A percentile compares a stretch with the other conserved stretches of the same genome.
Conservation (phyloP, 2,888 invertebrate species). For the Mycogona germanica region DNA sequence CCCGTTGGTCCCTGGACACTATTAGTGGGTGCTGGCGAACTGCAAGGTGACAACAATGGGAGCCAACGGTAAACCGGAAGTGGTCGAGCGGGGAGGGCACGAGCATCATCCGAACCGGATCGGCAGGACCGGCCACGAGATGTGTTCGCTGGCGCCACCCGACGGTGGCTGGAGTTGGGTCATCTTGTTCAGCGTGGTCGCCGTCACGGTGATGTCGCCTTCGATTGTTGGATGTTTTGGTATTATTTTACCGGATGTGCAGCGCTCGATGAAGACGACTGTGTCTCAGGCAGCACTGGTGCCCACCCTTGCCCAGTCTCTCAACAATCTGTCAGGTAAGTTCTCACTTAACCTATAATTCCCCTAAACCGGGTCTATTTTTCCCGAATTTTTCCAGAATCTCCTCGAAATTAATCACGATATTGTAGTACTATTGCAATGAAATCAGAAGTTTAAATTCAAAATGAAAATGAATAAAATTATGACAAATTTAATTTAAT, state of each 20-base stretch:
- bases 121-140: constrained; percentile 6
- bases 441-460: too few species aligned
- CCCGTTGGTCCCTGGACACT: too few species aligned
- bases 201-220: constrained; percentile 71
- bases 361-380: not conserved
- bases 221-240: constrained; percentile 82
- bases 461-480: too few species aligned
- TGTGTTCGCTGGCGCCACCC: constrained; percentile 52
- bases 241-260: constrained; percentile 66
- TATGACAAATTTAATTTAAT: too few species aligned
- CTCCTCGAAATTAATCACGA: too few species aligned
- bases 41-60: too few species aligned
- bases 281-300: constrained; percentile 65
- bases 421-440: too few species aligned
- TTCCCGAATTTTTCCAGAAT: too few species aligned
- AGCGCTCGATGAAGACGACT: constrained; percentile 60
- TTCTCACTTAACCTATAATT: not conserved
- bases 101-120: too few species aligned
- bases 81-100: not conserved
- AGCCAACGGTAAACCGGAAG: too few species aligned
- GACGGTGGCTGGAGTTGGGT: constrained; percentile 80
- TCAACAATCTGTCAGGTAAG: constrained; percentile 75
- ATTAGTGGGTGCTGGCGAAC: too few species aligned
- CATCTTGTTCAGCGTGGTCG: constrained; percentile 60
- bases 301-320: constrained; percentile 70